Evolutionary conservation across 2,888 invertebrate genomes (phyloP).

Genomic region (Muschampia plurimacula): DNA sequence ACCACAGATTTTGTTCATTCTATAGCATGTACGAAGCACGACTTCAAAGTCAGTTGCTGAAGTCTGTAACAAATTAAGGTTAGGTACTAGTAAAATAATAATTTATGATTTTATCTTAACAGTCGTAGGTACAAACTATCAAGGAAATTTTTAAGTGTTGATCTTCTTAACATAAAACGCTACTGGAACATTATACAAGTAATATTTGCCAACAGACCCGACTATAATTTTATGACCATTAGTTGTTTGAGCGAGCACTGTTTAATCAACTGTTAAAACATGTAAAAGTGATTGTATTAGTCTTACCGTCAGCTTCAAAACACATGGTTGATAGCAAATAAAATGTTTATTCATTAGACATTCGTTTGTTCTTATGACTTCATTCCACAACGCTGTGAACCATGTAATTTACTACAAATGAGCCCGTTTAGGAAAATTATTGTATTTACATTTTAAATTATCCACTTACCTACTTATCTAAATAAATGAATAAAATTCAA

Average conservation of each 20-base stretch:
- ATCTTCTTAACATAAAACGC: not conserved
- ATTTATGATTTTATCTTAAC: not conserved
- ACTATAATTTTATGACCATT: not conserved
- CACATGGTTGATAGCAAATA: constrained; percentile 50
- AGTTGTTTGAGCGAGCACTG: constrained; percentile 1
- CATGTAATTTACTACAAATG: constrained; percentile 48
- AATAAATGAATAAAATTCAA: constrained; percentile 46
- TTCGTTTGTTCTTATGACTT: constrained; percentile 59
- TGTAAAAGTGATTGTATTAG: constrained; percentile 6
- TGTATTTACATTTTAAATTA: constrained; percentile 48
- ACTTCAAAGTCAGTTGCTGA: too few relatives aligned
- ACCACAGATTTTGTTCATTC: too few relatives aligned
- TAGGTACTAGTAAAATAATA: not conserved
- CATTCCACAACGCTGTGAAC: constrained; percentile 53
- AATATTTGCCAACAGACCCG: not conserved
- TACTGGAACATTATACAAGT: not conserved
- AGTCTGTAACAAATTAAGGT: too few relatives aligned
- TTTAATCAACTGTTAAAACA: constrained; percentile 1
- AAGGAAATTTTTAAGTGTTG: not conserved
- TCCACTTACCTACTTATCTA: constrained; percentile 39
- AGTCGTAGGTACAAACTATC: too few relatives aligned
- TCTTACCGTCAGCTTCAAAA: constrained; percentile 34
- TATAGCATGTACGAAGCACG: too few relatives aligned
- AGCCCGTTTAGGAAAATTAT: constrained; percentile 50
- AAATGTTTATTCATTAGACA: constrained; percentile 64